Evolutionary conservation across 2,113 vertebrate genomes (phyloP).

Genomic region (Tursiops truncatus): DNA sequence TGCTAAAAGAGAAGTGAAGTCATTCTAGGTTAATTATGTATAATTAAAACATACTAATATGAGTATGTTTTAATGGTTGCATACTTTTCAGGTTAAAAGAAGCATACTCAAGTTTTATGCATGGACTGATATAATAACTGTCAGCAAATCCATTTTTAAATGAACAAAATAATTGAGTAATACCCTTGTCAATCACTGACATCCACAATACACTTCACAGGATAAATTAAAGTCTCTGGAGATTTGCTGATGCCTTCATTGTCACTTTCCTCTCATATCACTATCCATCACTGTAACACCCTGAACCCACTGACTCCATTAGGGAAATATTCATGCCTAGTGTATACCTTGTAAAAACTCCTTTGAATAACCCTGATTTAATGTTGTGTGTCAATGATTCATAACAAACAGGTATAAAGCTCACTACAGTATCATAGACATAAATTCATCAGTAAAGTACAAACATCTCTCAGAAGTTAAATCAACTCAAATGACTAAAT

Average conservation of each 20-base stretch:
- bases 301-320: neutral
- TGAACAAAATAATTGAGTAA: neutral
- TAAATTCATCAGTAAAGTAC: neutral
- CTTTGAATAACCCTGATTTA: neutral
- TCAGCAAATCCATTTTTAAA: slow-evolving; percentile 43
- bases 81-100: slow-evolving; percentile 12
- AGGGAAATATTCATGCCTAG: neutral
- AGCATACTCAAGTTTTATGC: neutral
- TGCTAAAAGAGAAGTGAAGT: neutral
- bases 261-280: neutral
- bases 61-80: neutral
- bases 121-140: neutral
- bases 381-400: neutral
- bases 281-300: neutral
- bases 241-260: neutral
- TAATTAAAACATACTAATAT: slow-evolving; percentile 34
- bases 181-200: slow-evolving; percentile 25
- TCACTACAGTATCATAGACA: neutral
- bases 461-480: neutral
- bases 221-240: neutral
- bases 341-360: neutral
- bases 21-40: slow-evolving; percentile 18
- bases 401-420: neutral
- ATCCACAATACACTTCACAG: neutral
- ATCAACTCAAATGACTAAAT: neutral